A percentile compares a stretch with the other conserved stretches of the same genome.
Evolutionary conservation across 1,140 invertebrate genomes (phyloP).

Genomic region (Anoplolepis gracilipes): DNA sequence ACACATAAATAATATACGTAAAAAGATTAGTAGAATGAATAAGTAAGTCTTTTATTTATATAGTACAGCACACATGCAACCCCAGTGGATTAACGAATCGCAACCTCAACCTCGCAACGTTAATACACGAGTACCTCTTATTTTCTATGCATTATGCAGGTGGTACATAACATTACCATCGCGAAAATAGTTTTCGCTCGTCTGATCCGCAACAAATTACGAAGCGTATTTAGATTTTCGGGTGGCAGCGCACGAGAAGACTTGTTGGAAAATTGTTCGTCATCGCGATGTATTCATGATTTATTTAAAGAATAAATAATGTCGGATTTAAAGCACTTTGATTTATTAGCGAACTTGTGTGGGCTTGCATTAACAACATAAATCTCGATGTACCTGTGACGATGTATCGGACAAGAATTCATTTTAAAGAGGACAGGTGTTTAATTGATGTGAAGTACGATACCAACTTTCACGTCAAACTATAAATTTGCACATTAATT

Average conservation of each 20-base stretch:
- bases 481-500: no score
- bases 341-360: constrained; percentile 23
- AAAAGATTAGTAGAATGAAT: not conserved
- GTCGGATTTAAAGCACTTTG: not conserved
- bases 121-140: constrained; percentile 21
- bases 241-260: no score
- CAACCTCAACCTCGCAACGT: not conserved
- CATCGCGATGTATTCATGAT: constrained; percentile 27
- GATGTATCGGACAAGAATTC: not conserved
- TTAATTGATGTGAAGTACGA: not conserved
- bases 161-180: constrained; percentile 3
- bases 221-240: constrained; percentile 6
- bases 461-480: not conserved
- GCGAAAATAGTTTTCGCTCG: not conserved
- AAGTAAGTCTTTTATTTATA: not conserved
- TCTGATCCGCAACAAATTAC: constrained; percentile 20
- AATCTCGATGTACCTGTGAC: not conserved
- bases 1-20: not conserved
- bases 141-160: constrained; percentile 27
- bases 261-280: constrained; percentile 25
- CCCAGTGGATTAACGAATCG: constrained; percentile 16
- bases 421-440: not conserved
- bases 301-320: constrained; percentile 54
- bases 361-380: constrained; percentile 9
- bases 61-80: not conserved